These are phyloP conservation scores for Herpailurus yagouaroundi DNA, from an alignment of 2,113 vertebrate species.

Conservation along the genomic window DNA sequence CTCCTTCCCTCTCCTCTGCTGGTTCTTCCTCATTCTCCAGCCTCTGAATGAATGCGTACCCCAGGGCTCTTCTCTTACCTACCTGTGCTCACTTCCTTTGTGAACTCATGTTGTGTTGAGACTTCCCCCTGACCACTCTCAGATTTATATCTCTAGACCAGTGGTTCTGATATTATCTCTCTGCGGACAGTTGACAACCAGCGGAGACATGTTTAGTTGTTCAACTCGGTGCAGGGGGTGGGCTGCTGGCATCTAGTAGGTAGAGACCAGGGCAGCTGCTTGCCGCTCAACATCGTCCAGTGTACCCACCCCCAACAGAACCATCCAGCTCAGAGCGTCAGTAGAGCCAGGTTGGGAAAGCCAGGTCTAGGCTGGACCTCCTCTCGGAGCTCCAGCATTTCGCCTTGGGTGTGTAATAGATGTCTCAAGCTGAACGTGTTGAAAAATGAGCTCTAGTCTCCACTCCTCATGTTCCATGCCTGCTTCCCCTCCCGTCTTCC, in stretches of 20 bases:
- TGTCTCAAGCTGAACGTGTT: not conserved
- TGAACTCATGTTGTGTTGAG: not conserved
- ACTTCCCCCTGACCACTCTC: not conserved
- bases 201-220: not conserved
- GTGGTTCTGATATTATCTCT: not conserved
- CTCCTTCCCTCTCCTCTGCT: not conserved
- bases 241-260: not conserved
- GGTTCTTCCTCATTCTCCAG: not conserved
- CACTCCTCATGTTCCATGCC: not conserved
- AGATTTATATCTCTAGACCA: not conserved
- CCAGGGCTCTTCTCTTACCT: not conserved
- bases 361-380: not conserved
- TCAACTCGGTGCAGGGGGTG: not conserved
- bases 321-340: not conserved
- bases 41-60: not conserved
- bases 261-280: too few relatives aligned
- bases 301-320: not conserved
- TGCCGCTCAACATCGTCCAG: fast-evolving
- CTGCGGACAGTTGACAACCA: not conserved
- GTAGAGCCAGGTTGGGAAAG: not conserved
- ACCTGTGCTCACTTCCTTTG: not conserved
- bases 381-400: not conserved
- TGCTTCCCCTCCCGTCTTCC: not conserved
- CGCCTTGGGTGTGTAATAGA: too few relatives aligned
- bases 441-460: not conserved